A percentile compares a stretch with the other conserved stretches of the same genome.
phyloP scores from a whole-genome alignment of 2,113 vertebrate species.

The Leptobrachium leishanense region DNA sequence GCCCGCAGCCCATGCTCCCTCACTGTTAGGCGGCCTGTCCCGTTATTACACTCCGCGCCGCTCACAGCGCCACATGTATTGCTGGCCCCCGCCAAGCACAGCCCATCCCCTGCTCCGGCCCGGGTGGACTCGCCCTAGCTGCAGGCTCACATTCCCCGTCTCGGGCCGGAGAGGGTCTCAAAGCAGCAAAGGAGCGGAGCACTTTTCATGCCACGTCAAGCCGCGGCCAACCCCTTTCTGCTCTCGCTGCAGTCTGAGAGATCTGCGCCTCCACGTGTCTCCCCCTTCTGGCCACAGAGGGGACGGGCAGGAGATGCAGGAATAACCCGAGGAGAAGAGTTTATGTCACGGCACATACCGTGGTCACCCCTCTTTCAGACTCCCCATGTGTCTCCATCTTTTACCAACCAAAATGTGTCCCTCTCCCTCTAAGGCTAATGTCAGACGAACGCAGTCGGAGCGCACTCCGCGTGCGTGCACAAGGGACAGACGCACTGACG shows the following conservation, averaged over 20 bases:
- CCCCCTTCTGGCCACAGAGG: slow-evolving; percentile 58
- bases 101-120: neutral
- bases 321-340: too few relatives aligned
- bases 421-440: too few relatives aligned
- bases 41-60: slow-evolving; percentile 63
- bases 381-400: too few relatives aligned
- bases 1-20: slow-evolving; percentile 88
- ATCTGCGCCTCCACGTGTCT: slow-evolving; percentile 71
- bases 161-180: slow-evolving; percentile 61
- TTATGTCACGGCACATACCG: too few relatives aligned
- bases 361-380: too few relatives aligned
- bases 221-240: slow-evolving; percentile 72
- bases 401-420: too few relatives aligned
- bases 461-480: too few relatives aligned
- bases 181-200: slow-evolving; percentile 45
- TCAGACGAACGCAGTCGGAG: too few relatives aligned
- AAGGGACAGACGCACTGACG: too few relatives aligned
- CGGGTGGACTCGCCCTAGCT: slow-evolving; percentile 52
- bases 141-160: slow-evolving; percentile 54
- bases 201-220: slow-evolving; percentile 83
- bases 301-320: slow-evolving; percentile 9
- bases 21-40: slow-evolving; percentile 42
- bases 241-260: slow-evolving; percentile 67
- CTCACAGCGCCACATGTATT: slow-evolving; percentile 29
- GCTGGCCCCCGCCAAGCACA: neutral